These are phyloP conservation scores for Synchiropus splendidus DNA, from an alignment of 2,113 vertebrate species.

Conservation along the genomic window DNA sequence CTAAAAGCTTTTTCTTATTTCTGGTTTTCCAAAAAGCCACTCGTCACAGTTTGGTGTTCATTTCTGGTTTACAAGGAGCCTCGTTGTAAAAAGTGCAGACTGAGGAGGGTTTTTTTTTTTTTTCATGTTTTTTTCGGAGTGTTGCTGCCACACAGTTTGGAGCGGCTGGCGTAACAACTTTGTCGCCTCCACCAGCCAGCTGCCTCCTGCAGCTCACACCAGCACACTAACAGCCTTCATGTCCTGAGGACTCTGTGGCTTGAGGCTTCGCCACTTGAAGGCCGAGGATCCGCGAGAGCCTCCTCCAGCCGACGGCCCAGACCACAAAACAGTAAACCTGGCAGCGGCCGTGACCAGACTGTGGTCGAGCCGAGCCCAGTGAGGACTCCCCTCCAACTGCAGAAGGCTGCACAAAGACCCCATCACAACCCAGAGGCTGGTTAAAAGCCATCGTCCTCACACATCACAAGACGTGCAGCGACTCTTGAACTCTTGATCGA, in stretches of 20 bases:
- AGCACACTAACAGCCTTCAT: conserved; percentile 38
- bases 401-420: conserved; percentile 1
- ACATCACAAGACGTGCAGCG: no score
- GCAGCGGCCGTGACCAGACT: conserved; percentile 44
- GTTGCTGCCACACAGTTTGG: no score
- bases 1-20: no score
- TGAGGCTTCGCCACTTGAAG: conserved; percentile 40
- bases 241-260: conserved; percentile 48
- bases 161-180: neutral
- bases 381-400: conserved; percentile 15
- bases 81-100: no score
- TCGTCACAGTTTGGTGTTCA: no score
- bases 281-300: conserved; percentile 23
- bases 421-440: neutral
- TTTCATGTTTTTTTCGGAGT: no score
- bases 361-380: conserved; percentile 34
- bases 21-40: no score
- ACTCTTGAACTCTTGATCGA: no score
- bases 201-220: conserved; percentile 8
- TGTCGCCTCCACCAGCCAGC: conserved; percentile 24
- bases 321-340: conserved; percentile 48
- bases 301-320: conserved; percentile 22
- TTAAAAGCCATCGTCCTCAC: no score
- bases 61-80: no score
- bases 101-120: no score